Evolutionary conservation across 2,888 invertebrate genomes (phyloP).

Genomic region (Hemaris fuciformis): DNA sequence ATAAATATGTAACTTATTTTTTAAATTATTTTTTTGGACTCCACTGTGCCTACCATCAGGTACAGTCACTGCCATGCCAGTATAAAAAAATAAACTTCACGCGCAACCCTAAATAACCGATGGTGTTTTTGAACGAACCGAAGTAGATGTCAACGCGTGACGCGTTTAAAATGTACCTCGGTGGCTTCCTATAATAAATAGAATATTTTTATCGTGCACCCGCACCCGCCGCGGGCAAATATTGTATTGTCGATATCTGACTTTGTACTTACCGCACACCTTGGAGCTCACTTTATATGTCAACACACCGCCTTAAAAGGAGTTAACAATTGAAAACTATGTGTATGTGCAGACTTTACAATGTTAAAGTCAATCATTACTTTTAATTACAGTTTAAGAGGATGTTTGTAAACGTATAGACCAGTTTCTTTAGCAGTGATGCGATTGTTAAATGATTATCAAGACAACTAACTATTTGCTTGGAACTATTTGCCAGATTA

Average conservation of each 20-base stretch:
- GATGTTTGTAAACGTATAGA: too few relatives aligned
- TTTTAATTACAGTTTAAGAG: too few relatives aligned
- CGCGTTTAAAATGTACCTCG: slow-evolving; percentile 70
- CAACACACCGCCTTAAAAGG: not conserved
- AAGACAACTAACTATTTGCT: too few relatives aligned
- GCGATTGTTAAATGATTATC: too few relatives aligned
- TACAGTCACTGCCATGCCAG: not conserved
- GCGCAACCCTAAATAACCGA: slow-evolving; percentile 43
- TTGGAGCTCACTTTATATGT: not conserved
- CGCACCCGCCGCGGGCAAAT: slow-evolving; percentile 71
- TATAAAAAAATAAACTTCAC: not conserved
- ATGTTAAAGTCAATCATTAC: too few relatives aligned
- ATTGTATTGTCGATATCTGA: slow-evolving; percentile 41
- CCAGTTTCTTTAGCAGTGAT: too few relatives aligned
- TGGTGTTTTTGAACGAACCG: slow-evolving; percentile 50
- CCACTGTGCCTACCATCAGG: too few relatives aligned
- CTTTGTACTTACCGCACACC: slow-evolving; percentile 15
- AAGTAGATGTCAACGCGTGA: slow-evolving; percentile 75
- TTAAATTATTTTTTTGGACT: too few relatives aligned
- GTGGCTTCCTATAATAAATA: slow-evolving; percentile 70
- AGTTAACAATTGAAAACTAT: not conserved
- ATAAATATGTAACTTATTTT: too few relatives aligned
- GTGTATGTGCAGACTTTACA: not conserved
- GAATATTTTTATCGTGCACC: slow-evolving; percentile 77
- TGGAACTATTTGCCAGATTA: too few relatives aligned